These are phyloP conservation scores for Grammomys surdaster DNA, from an alignment of 2,113 vertebrate species.

Conservation along the genomic window DNA sequence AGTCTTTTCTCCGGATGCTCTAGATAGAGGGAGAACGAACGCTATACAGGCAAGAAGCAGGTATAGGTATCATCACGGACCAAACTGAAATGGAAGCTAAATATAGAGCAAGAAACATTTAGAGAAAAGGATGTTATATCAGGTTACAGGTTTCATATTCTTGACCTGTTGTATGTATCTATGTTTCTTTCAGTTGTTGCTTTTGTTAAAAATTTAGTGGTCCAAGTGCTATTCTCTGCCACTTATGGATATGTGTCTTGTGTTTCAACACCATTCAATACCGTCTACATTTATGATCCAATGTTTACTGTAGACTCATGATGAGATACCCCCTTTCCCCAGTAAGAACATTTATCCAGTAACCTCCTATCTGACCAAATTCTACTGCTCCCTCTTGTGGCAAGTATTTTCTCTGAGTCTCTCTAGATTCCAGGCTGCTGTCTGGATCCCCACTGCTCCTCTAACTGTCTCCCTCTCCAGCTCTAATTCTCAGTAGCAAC, in stretches of 20 bases:
- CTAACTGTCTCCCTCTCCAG: background rate
- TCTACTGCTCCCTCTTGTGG: constrained; percentile 83
- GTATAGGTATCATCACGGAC: background rate
- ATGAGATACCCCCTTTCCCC: background rate
- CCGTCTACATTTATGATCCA: background rate
- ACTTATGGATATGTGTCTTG: background rate
- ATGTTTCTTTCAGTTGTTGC: constrained; percentile 5
- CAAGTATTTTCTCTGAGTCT: constrained; percentile 44
- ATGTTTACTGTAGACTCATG: background rate
- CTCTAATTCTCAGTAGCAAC: constrained; percentile 12
- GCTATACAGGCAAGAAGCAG: background rate
- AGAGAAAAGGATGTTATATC: background rate
- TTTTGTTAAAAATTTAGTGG: constrained; percentile 35
- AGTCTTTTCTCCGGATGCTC: background rate
- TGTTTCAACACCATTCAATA: background rate
- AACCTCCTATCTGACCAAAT: constrained; percentile 66
- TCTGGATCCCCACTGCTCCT: background rate
- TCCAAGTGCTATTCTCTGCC: background rate
- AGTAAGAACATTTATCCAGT: background rate
- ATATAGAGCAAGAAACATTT: background rate
- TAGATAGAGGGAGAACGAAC: background rate
- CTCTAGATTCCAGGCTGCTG: background rate
- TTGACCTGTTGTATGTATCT: background rate
- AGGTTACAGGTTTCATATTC: background rate
- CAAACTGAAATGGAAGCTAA: constrained; percentile 1